These are phyloP conservation scores for Myiagra hebetior DNA, from an alignment of 2,113 vertebrate species.

Conservation along the genomic window DNA sequence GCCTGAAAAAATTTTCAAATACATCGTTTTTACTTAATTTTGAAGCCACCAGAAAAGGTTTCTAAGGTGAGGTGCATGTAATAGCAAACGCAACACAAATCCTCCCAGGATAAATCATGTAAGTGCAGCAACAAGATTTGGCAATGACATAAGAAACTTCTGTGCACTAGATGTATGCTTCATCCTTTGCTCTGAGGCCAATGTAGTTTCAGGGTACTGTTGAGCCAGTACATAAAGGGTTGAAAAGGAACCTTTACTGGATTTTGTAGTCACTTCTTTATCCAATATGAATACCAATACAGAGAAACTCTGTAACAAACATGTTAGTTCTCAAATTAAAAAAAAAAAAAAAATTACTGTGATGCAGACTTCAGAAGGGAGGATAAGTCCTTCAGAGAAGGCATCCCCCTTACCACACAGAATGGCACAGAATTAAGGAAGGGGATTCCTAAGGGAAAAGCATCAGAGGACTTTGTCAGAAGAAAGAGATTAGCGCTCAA, in stretches of 20 bases:
- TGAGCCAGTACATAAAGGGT: background rate
- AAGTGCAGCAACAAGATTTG: background rate
- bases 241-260: background rate
- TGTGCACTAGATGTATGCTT: rapidly evolving
- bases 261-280: background rate
- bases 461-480: background rate
- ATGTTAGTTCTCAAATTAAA: background rate
- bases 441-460: background rate
- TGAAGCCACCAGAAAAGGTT: background rate
- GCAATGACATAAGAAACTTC: background rate
- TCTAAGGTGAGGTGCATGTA: background rate
- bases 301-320: background rate
- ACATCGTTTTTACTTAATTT: background rate
- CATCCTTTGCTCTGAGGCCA: background rate
- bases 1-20: background rate
- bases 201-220: background rate
- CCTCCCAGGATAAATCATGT: background rate
- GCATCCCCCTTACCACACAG: background rate
- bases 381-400: background rate
- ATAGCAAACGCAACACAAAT: background rate
- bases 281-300: background rate
- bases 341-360: background rate
- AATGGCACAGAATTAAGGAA: background rate
- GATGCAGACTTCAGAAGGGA: background rate
- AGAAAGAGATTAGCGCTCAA: background rate